Evolutionary conservation across 2,888 invertebrate species (phyloP), one percentile per base, ranked within the genome.

Genomic region (Lottia scabra): DNA sequence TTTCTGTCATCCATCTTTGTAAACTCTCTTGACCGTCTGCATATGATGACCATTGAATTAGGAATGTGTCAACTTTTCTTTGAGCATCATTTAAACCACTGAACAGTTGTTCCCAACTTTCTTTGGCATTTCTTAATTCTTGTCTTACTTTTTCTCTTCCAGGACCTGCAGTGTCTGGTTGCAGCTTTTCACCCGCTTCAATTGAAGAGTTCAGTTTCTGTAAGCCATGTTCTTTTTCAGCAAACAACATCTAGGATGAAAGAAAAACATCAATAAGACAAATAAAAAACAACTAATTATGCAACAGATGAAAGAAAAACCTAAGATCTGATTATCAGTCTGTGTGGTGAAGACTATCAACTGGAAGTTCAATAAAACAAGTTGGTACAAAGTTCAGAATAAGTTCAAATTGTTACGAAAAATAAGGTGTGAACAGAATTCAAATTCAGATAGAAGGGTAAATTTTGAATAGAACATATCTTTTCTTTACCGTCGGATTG

Each of bases 11-110:
- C 97, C 97, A 97, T 67, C 91, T 91, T 78, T 94, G 92, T 4
- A 97, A 92, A 62, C 92, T 92, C 72, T 95, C 94, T 27, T 94
- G 93, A 78, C 94, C 94, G 83, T 97, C 96, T 87, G 96, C 96
- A 86, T 96, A 97, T 0, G 95, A 95, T 13, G 94, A 94, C 96
- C 96, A 97, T 83, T 95, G 96, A 88, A 97, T 94, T 71, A 96
- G 92, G 90, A 95, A 95, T 0, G 94, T 93, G 89, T 96, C 95
- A 26, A 97, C 92, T 82, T 95, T 94, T 70, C 96, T 92, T 78
- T 96, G 92, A 0, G 94, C 93, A 87, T 94, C 93, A 86, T 96
- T 95, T 30, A 96, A 91, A 81, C 96, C 95, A 62, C 75, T 81
- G 70, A 83, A 82, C 66, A 87, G 75, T 44, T 80, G 77, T 69